phyloP scores from a whole-genome alignment of 2,888 invertebrate genomes.

The Monopis laevigella region DNA sequence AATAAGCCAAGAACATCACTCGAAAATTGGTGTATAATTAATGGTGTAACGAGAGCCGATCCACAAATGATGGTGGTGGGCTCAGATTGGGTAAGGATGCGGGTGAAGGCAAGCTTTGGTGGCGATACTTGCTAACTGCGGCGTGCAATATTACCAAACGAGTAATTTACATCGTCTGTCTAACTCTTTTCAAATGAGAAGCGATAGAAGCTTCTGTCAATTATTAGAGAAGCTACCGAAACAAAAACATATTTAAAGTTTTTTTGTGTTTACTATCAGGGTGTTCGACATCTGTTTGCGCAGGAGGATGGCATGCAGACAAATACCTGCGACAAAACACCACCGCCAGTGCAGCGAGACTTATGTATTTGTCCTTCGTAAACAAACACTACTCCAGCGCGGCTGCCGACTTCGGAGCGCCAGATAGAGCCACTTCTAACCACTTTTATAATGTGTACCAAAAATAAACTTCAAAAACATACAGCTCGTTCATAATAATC shows the following conservation, averaged over 20 bases:
- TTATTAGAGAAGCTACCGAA: too few species aligned
- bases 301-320: slow-evolving; percentile 15
- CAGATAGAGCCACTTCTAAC: slow-evolving; percentile 11
- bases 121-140: slow-evolving; percentile 11
- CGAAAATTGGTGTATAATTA: slow-evolving; percentile 4
- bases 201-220: too few species aligned
- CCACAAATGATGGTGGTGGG: background rate
- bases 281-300: too few species aligned
- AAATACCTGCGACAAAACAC: slow-evolving; percentile 37
- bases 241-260: too few species aligned
- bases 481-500: too few species aligned
- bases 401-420: slow-evolving; percentile 2
- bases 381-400: slow-evolving; percentile 32
- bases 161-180: too few species aligned
- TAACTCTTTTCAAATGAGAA: too few species aligned
- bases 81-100: slow-evolving; percentile 32
- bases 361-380: slow-evolving; percentile 50
- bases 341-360: slow-evolving; percentile 12
- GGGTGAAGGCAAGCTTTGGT: slow-evolving; percentile 20
- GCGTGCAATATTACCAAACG: background rate
- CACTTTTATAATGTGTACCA: slow-evolving; percentile 6
- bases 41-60: background rate
- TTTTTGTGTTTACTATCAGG: too few species aligned
- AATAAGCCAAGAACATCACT: too few species aligned
- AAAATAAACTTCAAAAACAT: too few species aligned